Conservation (phyloP, 30 jellyfish, hydroid and myxozoan genomes). For the Hydractinia echinata region DNA sequence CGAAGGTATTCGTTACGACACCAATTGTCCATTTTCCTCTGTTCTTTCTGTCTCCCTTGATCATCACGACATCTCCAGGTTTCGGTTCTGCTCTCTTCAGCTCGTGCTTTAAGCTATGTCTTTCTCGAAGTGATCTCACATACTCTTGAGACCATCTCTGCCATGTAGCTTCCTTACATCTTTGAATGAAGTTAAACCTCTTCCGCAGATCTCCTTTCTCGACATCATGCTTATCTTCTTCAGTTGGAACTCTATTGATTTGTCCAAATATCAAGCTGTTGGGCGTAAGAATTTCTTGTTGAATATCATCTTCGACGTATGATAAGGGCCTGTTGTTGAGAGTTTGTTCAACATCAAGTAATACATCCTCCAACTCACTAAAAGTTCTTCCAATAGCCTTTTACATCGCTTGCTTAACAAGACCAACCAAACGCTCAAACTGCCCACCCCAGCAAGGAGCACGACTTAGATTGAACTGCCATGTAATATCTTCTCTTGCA, state of each 20-base stretch:
- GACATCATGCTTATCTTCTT: slow-evolving; percentile 23
- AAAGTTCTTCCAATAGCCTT: slow-evolving; percentile 45
- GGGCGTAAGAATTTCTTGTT: slow-evolving; percentile 43
- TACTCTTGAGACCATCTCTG: slow-evolving; percentile 54
- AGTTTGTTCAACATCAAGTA: slow-evolving; percentile 49
- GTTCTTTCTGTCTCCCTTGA: slow-evolving; percentile 52
- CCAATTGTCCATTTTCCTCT: slow-evolving; percentile 50
- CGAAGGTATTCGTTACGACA: slow-evolving; percentile 18
- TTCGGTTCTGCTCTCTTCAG: slow-evolving; percentile 9
- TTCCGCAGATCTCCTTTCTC: slow-evolving; percentile 47
- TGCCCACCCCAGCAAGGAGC: slow-evolving; percentile 85
- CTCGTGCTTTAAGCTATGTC: slow-evolving; percentile 40
- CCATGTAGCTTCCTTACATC: slow-evolving; percentile 53
- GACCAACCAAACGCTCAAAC: slow-evolving; percentile 50
- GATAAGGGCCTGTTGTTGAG: slow-evolving; percentile 62
- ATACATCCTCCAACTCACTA: slow-evolving; percentile 39
- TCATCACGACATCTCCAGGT: slow-evolving; percentile 53
- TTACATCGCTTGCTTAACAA: slow-evolving; percentile 58
- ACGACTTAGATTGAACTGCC: slow-evolving; percentile 68
- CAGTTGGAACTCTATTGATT: slow-evolving; percentile 32
- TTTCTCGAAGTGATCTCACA: slow-evolving; percentile 41
- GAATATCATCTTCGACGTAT: slow-evolving; percentile 59
- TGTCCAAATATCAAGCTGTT: slow-evolving; percentile 47
- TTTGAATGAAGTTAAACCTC: slow-evolving; percentile 42
- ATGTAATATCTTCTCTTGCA: slow-evolving; percentile 40